phyloP scores from a whole-genome alignment of 2,797 vertebrate species.

The Micropoecilia bifurca region DNA sequence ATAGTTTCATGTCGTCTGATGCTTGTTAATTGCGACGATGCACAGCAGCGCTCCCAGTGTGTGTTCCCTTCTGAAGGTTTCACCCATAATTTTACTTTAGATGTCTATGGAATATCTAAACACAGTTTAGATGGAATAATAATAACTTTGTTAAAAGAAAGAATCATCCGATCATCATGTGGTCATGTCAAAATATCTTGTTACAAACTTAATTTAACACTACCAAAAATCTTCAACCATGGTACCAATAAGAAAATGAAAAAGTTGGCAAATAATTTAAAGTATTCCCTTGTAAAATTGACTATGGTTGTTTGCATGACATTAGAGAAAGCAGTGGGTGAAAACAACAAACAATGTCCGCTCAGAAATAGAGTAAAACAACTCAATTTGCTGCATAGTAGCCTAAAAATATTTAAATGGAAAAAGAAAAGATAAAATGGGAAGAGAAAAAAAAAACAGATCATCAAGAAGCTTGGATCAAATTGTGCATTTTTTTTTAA shows the following conservation, averaged over 20 bases:
- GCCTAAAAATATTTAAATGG: not conserved
- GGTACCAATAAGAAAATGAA: not conserved
- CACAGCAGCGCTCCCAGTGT: not conserved
- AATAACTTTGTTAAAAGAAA: no score
- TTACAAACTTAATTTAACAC: not conserved
- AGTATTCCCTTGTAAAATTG: not conserved
- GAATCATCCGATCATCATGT: no score
- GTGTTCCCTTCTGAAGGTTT: not conserved
- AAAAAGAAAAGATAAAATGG: not conserved
- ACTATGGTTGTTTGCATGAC: not conserved
- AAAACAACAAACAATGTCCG: not conserved
- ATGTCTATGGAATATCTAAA: not conserved
- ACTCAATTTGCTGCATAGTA: not conserved
- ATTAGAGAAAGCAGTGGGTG: not conserved
- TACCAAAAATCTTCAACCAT: not conserved
- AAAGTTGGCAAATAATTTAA: not conserved
- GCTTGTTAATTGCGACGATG: not conserved
- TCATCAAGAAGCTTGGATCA: conserved; percentile 45
- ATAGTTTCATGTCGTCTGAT: not conserved
- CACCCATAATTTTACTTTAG: not conserved
- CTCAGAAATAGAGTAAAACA: not conserved
- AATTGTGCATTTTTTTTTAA: conserved; percentile 33
- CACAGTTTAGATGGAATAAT: not conserved
- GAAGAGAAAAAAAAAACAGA: conserved; percentile 30
- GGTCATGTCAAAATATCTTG: not conserved